These are phyloP conservation scores for Epirrita christyi DNA, from an alignment of 2,888 invertebrate genomes.

Conservation along the genomic window DNA sequence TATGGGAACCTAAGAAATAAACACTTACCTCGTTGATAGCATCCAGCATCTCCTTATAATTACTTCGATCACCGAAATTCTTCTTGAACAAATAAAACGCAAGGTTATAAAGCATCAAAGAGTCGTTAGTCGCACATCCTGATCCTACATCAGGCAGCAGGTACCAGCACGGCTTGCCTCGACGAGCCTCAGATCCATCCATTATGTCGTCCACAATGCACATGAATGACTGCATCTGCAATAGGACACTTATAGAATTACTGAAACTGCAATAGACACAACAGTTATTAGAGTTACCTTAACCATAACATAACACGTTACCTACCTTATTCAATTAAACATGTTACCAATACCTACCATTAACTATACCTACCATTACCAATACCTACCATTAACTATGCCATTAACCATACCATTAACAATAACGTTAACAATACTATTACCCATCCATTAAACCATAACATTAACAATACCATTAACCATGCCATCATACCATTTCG, in stretches of 20 bases:
- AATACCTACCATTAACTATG: no score
- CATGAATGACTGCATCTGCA: constrained; percentile 93
- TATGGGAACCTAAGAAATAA: no score
- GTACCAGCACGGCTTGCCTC: constrained; percentile 96
- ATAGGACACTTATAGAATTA: background rate
- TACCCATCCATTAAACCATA: no score
- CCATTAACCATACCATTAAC: constrained; percentile 89
- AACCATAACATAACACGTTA: no score
- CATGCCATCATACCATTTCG: constrained; percentile 89
- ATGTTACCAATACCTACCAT: no score
- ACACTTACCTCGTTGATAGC: constrained; percentile 88
- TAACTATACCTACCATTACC: no score
- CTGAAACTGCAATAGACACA: no score
- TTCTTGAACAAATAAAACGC: constrained; percentile 89
- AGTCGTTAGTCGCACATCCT: constrained; percentile 91
- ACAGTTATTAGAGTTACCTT: no score
- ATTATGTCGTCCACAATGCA: constrained; percentile 95
- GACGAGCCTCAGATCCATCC: constrained; percentile 91
- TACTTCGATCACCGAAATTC: constrained; percentile 88
- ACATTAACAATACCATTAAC: no score
- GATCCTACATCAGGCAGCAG: constrained; percentile 87
- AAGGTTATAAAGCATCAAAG: constrained; percentile 89
- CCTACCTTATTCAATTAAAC: no score
- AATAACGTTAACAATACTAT: no score
- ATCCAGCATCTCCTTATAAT: constrained; percentile 89